Evolutionary conservation across 2,888 invertebrate species (phyloP).

Genomic region (Halictus ligatus): DNA sequence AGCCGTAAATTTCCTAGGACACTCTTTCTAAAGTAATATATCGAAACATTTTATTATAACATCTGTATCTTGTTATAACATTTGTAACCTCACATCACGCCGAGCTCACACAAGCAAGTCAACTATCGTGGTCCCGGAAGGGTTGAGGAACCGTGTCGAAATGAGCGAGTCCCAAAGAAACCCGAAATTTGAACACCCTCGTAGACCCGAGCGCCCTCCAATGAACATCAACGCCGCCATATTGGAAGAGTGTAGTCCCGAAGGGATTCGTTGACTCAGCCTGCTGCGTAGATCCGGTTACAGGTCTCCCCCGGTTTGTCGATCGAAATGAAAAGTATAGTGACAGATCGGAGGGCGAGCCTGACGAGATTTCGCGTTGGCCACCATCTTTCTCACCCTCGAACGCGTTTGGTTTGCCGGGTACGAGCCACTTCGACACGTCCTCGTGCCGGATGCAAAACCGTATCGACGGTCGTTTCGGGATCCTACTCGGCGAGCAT

Average conservation of each 20-base stretch:
- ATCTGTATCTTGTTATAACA: too few relatives aligned
- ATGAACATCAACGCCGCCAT: too few relatives aligned
- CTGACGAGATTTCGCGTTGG: background rate
- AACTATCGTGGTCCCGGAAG: too few relatives aligned
- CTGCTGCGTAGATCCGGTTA: background rate
- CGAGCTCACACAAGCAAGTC: too few relatives aligned
- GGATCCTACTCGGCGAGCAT: conserved; percentile 47
- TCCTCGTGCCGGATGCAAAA: conserved; percentile 33
- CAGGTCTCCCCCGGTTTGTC: background rate
- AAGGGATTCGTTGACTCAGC: background rate
- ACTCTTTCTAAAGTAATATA: too few relatives aligned
- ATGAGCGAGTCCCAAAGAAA: too few relatives aligned
- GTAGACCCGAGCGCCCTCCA: too few relatives aligned
- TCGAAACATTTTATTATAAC: too few relatives aligned
- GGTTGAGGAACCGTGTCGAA: too few relatives aligned
- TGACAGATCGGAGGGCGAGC: background rate
- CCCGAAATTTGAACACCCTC: too few relatives aligned
- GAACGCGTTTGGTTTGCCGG: conserved; percentile 26
- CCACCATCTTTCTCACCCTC: background rate
- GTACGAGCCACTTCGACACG: conserved; percentile 30
- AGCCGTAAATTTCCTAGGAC: too few relatives aligned
- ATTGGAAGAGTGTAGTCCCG: background rate
- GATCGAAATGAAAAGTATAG: background rate
- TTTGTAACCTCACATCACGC: too few relatives aligned
- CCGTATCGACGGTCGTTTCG: conserved; percentile 45